phyloP scores from a whole-genome alignment of 2,888 invertebrate species.

The Pammene fasciana region DNA sequence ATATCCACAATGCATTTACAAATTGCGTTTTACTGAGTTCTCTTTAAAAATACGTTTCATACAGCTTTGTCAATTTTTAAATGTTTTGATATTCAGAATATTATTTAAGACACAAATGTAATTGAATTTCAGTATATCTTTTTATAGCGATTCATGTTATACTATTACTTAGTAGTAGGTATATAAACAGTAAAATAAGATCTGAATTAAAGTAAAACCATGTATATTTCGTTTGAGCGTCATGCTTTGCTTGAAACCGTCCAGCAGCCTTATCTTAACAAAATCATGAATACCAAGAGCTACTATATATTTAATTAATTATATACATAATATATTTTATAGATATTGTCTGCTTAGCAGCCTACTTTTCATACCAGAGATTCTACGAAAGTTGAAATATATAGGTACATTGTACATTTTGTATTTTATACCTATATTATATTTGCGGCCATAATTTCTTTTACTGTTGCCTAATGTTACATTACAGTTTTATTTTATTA shows the following conservation, averaged over 20 bases:
- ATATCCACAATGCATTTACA: constrained; percentile 34
- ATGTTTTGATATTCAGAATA: constrained; percentile 3
- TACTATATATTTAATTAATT: constrained; percentile 32
- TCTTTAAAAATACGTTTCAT: neutral
- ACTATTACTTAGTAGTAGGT: constrained; percentile 11
- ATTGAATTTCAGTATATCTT: constrained; percentile 51
- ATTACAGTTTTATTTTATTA: constrained; percentile 16
- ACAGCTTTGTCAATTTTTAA: neutral
- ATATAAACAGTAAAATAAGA: constrained; percentile 18
- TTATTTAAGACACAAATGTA: constrained; percentile 48
- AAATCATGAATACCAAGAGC: constrained; percentile 15
- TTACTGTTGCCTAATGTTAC: constrained; percentile 25
- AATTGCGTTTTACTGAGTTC: constrained; percentile 28
- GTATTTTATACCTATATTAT: constrained; percentile 21
- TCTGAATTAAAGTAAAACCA: neutral
- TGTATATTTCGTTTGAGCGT: constrained; percentile 42
- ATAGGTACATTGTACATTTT: neutral
- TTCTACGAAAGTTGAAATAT: constrained; percentile 40
- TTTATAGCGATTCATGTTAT: constrained; percentile 42
- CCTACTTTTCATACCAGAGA: constrained; percentile 50
- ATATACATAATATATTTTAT: constrained; percentile 43
- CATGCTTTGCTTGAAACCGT: constrained; percentile 66
- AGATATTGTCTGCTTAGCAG: constrained; percentile 54
- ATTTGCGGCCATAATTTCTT: constrained; percentile 3
- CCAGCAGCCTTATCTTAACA: constrained; percentile 53